Percentiles rank a stretch among this genome's conserved stretches.
phyloP scores from a whole-genome alignment of 2,888 invertebrate genomes.

The Cylindroiulus punctatus region DNA sequence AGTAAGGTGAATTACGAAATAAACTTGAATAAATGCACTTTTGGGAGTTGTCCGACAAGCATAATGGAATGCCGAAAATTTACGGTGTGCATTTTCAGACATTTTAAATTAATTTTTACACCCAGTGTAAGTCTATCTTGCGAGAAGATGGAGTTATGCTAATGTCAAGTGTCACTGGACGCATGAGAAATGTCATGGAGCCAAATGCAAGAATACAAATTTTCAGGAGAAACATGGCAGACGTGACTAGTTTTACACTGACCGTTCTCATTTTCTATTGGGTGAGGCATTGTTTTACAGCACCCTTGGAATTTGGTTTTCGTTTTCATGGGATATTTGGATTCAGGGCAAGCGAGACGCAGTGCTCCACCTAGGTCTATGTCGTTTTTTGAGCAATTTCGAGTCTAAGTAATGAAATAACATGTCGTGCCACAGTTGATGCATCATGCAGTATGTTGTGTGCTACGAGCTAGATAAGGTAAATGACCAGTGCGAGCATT shows the following conservation, averaged over 20 bases:
- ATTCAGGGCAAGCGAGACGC: not conserved
- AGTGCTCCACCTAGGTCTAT: constrained; percentile 43
- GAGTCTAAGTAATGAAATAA: not conserved
- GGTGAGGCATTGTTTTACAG: not conserved
- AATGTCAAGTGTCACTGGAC: not conserved
- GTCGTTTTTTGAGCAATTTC: constrained; percentile 15
- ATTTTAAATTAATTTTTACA: not conserved
- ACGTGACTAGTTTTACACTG: not conserved
- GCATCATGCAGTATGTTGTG: not conserved
- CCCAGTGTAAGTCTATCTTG: not conserved
- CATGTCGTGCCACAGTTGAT: not conserved
- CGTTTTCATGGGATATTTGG: constrained; percentile 2
- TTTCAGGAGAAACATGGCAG: not conserved
- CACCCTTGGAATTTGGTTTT: constrained; percentile 40
- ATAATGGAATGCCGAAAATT: not conserved
- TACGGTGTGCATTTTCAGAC: not conserved
- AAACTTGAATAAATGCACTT: not conserved
- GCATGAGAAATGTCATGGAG: not conserved
- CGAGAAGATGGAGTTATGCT: not conserved
- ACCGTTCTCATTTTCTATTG: not conserved
- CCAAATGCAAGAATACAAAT: not conserved
- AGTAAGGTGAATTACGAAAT: not conserved
- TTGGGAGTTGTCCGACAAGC: not conserved
- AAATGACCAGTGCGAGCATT: constrained; percentile 41
- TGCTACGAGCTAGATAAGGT: not conserved